Evolutionary conservation across 2,888 invertebrate genomes (phyloP).

Genomic region (Anthoptus insignis): DNA sequence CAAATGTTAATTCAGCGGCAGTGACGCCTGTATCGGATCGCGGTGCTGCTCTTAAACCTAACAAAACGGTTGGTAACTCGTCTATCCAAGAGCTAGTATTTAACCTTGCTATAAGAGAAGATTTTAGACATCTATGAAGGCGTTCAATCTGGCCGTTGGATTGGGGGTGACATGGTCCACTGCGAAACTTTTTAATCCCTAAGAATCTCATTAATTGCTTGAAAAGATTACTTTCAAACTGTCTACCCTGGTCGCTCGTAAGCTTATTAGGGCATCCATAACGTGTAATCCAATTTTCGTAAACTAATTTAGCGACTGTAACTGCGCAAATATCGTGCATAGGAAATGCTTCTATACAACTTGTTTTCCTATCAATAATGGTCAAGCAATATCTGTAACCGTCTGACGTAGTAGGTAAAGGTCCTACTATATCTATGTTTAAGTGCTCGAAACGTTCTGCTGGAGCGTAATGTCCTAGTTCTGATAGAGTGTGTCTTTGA

Average conservation of each 20-base stretch:
- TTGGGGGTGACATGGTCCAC: slow-evolving; percentile 47
- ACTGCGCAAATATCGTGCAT: slow-evolving; percentile 52
- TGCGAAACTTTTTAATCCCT: slow-evolving; percentile 44
- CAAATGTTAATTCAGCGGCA: slow-evolving; percentile 6
- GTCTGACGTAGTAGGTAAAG: slow-evolving; percentile 46
- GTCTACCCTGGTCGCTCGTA: slow-evolving; percentile 23
- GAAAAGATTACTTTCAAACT: slow-evolving; percentile 37
- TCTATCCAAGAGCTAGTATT: slow-evolving; percentile 46
- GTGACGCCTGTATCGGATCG: neutral
- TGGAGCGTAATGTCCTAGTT: too few relatives aligned
- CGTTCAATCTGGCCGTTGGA: slow-evolving; percentile 40
- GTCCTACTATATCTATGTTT: slow-evolving; percentile 39
- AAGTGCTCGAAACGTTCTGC: too few relatives aligned
- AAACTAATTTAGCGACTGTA: slow-evolving; percentile 18
- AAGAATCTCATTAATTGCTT: slow-evolving; percentile 34
- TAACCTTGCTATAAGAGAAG: slow-evolving; percentile 22
- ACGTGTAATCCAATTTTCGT: slow-evolving; percentile 28
- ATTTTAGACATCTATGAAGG: slow-evolving; percentile 41
- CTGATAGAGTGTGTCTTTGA: too few relatives aligned
- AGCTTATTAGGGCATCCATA: slow-evolving; percentile 20
- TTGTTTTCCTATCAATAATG: slow-evolving; percentile 54
- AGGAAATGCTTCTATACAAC: slow-evolving; percentile 61
- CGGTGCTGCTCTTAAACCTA: neutral
- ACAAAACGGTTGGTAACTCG: slow-evolving; percentile 49
- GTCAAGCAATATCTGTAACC: slow-evolving; percentile 52